Percentiles rank a stretch among this genome's conserved stretches.
phyloP scores from a whole-genome alignment of 2,888 invertebrate genomes.

The Oegoconia quadripuncta region DNA sequence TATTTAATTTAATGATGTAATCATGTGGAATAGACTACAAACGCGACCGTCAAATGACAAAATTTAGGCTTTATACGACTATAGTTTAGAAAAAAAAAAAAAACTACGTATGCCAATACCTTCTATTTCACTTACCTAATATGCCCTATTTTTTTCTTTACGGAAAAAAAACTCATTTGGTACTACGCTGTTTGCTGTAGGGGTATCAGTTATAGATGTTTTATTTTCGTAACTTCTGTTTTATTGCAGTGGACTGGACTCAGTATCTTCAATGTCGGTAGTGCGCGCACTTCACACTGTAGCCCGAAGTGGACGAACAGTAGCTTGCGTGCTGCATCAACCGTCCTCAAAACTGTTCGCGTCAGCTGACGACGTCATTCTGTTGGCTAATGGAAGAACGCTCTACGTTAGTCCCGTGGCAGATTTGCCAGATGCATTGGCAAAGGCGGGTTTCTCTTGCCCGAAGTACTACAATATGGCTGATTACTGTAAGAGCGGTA shows the following conservation, averaged over 20 bases:
- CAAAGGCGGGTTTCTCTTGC: slow-evolving; percentile 80
- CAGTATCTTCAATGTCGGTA: slow-evolving; percentile 84
- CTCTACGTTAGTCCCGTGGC: slow-evolving; percentile 83
- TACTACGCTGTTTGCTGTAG: neutral
- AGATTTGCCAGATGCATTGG: slow-evolving; percentile 80
- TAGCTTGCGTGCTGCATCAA: slow-evolving; percentile 89
- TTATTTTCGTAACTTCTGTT: too few relatives aligned
- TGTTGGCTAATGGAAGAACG: slow-evolving; percentile 83
- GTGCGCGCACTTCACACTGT: slow-evolving; percentile 80
- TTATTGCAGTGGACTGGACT: slow-evolving; percentile 79
- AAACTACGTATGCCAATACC: too few relatives aligned
- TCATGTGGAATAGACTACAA: too few relatives aligned
- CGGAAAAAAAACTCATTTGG: too few relatives aligned
- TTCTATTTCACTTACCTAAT: too few relatives aligned
- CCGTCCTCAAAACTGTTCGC: slow-evolving; percentile 87
- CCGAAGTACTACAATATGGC: slow-evolving; percentile 89
- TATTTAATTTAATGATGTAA: too few relatives aligned
- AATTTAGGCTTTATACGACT: too few relatives aligned
- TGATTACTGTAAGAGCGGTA: slow-evolving; percentile 81
- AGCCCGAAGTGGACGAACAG: slow-evolving; percentile 82
- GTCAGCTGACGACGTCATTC: slow-evolving; percentile 85
- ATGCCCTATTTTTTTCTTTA: too few relatives aligned
- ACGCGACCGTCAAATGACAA: too few relatives aligned
- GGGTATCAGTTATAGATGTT: too few relatives aligned
- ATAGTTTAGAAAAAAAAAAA: too few relatives aligned